Percentiles rank a stretch among this genome's conserved stretches.
phyloP scores from a whole-genome alignment of 2,888 invertebrate species.

The Steinernema scapterisci region DNA sequence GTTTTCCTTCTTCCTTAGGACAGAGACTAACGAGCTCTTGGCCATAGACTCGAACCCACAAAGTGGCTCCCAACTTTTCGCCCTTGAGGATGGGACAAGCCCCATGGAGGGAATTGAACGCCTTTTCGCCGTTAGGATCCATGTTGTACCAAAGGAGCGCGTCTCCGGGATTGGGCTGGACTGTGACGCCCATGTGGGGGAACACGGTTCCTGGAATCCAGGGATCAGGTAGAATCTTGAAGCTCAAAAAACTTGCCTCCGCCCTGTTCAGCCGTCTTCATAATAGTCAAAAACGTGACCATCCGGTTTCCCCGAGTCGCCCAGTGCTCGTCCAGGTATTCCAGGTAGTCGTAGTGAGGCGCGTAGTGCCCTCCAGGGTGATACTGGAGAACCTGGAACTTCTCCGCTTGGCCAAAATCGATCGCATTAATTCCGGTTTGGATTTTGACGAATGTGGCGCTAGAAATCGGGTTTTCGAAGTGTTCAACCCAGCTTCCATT shows the following conservation, averaged over 20 bases:
- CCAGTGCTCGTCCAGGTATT: constrained; percentile 26
- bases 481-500: constrained; percentile 41
- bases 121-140: constrained; percentile 42
- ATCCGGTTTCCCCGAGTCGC: constrained; percentile 46
- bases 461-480: constrained; percentile 28
- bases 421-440: constrained; percentile 40
- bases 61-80: constrained; percentile 46
- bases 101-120: constrained; percentile 48
- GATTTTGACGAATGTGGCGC: constrained; percentile 33
- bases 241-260: constrained; percentile 37
- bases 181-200: constrained; percentile 42
- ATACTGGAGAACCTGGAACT: constrained; percentile 47
- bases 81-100: constrained; percentile 58
- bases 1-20: constrained; percentile 34
- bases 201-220: constrained; percentile 51
- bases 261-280: constrained; percentile 47
- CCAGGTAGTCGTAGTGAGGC: constrained; percentile 48
- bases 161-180: constrained; percentile 53
- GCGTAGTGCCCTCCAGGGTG: constrained; percentile 54
- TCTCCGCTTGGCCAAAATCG: constrained; percentile 40
- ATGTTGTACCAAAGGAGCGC: constrained; percentile 59
- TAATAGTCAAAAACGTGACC: constrained; percentile 50
- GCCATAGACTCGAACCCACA: constrained; percentile 43
- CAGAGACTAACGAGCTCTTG: constrained; percentile 40
- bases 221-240: no score